Base-by-base conservation (phyloP, 2,888 invertebrate species). In the Eupeodes latifasciatus region DNA sequence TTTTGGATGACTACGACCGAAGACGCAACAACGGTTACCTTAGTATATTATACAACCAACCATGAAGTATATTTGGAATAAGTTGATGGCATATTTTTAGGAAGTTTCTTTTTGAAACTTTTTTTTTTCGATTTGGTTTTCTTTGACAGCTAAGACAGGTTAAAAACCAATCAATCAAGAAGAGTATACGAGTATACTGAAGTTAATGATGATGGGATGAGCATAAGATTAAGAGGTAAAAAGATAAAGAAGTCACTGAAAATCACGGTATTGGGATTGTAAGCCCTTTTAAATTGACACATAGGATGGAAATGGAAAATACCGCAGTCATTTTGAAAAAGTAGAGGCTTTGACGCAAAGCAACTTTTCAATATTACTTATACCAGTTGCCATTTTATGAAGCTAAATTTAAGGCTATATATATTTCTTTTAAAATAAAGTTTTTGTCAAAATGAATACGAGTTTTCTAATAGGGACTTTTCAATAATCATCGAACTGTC, bases 151-250 rank as follows among this genome's bases (percentile, higher is more conserved):
- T 66, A 47, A 49, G 66, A 66, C 66, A 66, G 49, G 49, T 66
- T 66, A 66, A 66, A 49, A 66, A 27, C 14, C 47, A 47, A 66
- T 66, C 66, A 66, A 66, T 66, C 66, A 66, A 49, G 66, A 27
- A 5, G 47, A 49, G 27, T 66, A 49, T 66, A 27, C 49, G 66
- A 49, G 12, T 59, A 7, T 59, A 47, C 14, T 59, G 5, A 59
- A 34, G 4, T 55, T 9, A 19, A 12, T 40, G 40, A 5, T 40
- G 40, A 40, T 51, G n/a, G n/a, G 9, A 27, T 19, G 55, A 5
- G 55, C 4, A 34, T 27, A 14, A 9, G 34, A 11, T 59, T n/a
- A 36, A n/a, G 57, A 59, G 59, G 27, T 6, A 7, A 14, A n/a
- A 47, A 7, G 40, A 40, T 40, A 47, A 12, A 36, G 4, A 36